Base-by-base conservation (phyloP, 2,797 vertebrate genomes). In the Acrossocheilus wenchowensis region DNA sequence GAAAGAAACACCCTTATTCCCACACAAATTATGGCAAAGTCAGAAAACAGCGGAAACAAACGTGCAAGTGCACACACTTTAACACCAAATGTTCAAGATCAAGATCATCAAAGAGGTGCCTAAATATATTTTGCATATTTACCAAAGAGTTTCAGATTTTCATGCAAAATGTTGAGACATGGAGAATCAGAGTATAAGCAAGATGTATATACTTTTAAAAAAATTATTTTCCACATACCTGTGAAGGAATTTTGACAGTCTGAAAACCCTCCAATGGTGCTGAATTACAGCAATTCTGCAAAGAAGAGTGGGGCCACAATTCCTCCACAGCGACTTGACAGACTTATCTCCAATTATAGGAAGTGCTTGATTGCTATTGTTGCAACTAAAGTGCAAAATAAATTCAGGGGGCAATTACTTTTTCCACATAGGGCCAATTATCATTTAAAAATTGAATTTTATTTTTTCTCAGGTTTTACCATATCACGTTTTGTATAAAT, bases 21-120 rank as follows among this genome's bases (percentile, higher is more conserved):
- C 92, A 92, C 93, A 66, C 90, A 94, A 95, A 96, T 95, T 91
- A 95, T 15, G 12, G 94, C 92, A 92, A 91, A 93, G 93, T 90
- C 93, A 93, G 92, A 50, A 41, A 45, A 74, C 41, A 74, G 12
- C 30, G 12, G 12, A 15, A 39, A 45, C 23, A 81, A 34, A 50
- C 6, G 34, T 23, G 17, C 6, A 79, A 41, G n/a, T 1, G 2
- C 15, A 30, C 4, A 77, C 30, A 12, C 2, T 11, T 77, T 23
- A 52, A 77, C 15, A 74, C 8, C 17, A 57, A 78, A 64, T 26
- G 10, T 30, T 64, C n/a, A 64, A 69, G 30, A 15, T 7, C 26
- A 66, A 68, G 64, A 36, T 36, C 17, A 19, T 36, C 4, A 36
- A 39, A 39, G 8, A 69, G 17, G 15, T 17, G 39, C 2, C 4